A percentile compares a stretch with the other conserved stretches of the same genome.
Conservation (phyloP, 1,140 invertebrate genomes). For the Penaeus indicus region DNA sequence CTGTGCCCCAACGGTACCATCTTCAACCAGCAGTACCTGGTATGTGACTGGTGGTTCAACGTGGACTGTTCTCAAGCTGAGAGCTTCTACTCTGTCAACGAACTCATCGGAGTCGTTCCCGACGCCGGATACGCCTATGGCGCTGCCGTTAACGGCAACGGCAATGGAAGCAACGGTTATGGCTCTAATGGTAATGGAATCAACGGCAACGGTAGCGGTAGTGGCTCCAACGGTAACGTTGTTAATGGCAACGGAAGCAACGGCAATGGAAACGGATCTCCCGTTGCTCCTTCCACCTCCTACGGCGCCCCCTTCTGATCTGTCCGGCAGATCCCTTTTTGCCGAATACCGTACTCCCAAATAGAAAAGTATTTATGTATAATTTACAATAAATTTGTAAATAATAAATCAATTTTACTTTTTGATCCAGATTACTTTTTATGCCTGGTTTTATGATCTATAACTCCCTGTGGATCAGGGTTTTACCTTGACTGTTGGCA, state of each 20-base stretch:
- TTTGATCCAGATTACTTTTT: too few species aligned
- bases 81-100: constrained; percentile 19
- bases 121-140: too few species aligned
- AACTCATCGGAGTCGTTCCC: background rate
- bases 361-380: too few species aligned
- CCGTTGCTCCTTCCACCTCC: too few species aligned
- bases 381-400: too few species aligned
- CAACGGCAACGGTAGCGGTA: background rate
- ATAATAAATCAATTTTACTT: too few species aligned
- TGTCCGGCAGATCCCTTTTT: too few species aligned
- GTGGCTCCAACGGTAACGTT: background rate
- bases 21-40: constrained; percentile 14
- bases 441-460: too few species aligned
- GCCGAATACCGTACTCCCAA: too few species aligned
- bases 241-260: background rate
- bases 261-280: background rate
- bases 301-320: too few species aligned
- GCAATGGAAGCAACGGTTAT: background rate
- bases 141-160: constrained; percentile 1
- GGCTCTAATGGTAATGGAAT: background rate
- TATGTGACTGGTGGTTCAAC: constrained; percentile 22
- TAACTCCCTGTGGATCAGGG: too few species aligned
- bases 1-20: constrained; percentile 17
- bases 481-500: too few species aligned
- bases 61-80: constrained; percentile 30